Base-by-base conservation (phyloP, 23 tunicate genomes). In the Pegea sp. region DNA sequence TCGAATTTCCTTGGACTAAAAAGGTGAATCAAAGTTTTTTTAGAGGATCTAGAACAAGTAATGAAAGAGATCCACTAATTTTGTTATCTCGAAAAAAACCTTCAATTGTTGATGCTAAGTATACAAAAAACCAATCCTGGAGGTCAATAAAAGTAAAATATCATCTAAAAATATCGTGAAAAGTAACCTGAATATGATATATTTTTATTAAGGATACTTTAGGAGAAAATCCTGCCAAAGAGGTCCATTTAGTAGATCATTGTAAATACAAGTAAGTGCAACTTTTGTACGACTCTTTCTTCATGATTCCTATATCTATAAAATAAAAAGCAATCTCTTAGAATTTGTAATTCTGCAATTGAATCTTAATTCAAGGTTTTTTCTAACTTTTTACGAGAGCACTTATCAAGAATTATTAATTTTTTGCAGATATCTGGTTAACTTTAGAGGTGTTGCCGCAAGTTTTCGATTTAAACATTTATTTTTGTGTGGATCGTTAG, bases 381-480 rank as follows among this genome's bases (percentile, higher is more conserved):
- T 38, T n/a, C n/a, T n/a, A n/a, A n/a, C n/a, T n/a, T n/a, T n/a
- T n/a, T n/a, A n/a, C n/a, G n/a, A n/a, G n/a, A n/a, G n/a, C n/a
- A n/a, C n/a, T n/a, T n/a, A n/a, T n/a, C n/a, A n/a, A n/a, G n/a
- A n/a, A n/a, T n/a, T n/a, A n/a, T n/a, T n/a, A 24, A 24, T 8
- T 50, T 22, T 13, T 55, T 54, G 22, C 63, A 76, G 88, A 30
- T 74, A 84, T 53, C 59, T 84, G 42, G 73, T 84, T 48, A 84
- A 84, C 53, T 84, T 84, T 61, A 81, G 95, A 16, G 95, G 95
- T 8, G 84, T 84, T 30, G 95, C 95, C 3, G 95, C 95, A 13
- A 84, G 95, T 58, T 84, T 84, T 54, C 62, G 95, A 0, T 33
- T 84, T 38, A 84, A 84, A 59, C 95, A 84, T 68, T 58, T 84